Conservation (phyloP, 1,140 invertebrate species). For the Drosophila repletoides region DNA sequence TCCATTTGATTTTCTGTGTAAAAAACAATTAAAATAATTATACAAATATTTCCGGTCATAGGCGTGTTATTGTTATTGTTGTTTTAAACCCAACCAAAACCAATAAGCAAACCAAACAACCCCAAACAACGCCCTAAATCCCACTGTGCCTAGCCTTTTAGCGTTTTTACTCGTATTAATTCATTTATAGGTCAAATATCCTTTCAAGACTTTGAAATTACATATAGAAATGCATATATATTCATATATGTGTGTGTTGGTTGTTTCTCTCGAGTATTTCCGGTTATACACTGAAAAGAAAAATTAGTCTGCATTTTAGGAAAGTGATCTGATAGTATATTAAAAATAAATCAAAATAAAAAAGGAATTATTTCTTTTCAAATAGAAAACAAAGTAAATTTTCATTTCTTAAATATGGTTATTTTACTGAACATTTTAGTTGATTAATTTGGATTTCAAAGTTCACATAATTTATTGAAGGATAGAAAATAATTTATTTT, state of each 20-base stretch:
- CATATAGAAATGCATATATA: constrained; percentile 12
- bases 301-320: constrained; percentile 37
- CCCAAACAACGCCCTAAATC: constrained; percentile 42
- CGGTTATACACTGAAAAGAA: constrained; percentile 54
- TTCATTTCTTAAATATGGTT: too few species aligned
- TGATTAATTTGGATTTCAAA: too few species aligned
- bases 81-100: constrained; percentile 1
- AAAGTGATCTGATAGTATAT: too few species aligned
- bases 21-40: constrained; percentile 26
- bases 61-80: constrained; percentile 12
- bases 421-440: too few species aligned
- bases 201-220: constrained; percentile 31
- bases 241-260: constrained; percentile 15
- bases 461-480: too few species aligned
- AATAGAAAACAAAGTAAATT: too few species aligned
- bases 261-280: constrained; percentile 52
- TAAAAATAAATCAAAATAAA: too few species aligned
- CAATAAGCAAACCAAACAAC: constrained; percentile 32
- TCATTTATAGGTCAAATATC: constrained; percentile 73
- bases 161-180: background rate
- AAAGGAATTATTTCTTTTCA: too few species aligned
- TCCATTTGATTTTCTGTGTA: background rate
- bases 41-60: constrained; percentile 45
- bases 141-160: constrained; percentile 15
- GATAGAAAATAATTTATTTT: too few species aligned